Conservation (phyloP, 2,888 invertebrate species). For the Encarsia formosa region DNA sequence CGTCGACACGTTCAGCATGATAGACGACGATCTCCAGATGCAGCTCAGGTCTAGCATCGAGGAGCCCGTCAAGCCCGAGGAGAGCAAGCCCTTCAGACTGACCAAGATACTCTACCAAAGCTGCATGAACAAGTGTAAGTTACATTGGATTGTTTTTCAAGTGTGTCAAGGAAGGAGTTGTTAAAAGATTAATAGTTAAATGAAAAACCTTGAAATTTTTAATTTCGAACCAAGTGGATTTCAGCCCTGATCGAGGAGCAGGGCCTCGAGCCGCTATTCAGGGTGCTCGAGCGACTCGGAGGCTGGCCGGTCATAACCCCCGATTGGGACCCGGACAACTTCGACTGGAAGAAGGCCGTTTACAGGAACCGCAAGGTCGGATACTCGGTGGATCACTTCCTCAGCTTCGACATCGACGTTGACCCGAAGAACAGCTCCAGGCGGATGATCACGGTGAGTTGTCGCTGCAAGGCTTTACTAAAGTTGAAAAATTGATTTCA, state of each 20-base stretch:
- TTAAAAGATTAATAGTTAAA: no score
- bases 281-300: slow-evolving; percentile 69
- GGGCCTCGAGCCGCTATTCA: slow-evolving; percentile 66
- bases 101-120: slow-evolving; percentile 82
- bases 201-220: slow-evolving; percentile 2
- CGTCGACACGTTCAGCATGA: slow-evolving; percentile 71
- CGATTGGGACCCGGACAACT: slow-evolving; percentile 64
- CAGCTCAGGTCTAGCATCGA: slow-evolving; percentile 69
- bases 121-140: slow-evolving; percentile 85
- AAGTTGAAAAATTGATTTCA: background rate
- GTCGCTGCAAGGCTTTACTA: background rate
- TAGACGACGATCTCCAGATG: slow-evolving; percentile 72
- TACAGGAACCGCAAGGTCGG: slow-evolving; percentile 73
- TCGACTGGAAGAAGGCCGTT: slow-evolving; percentile 75
- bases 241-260: slow-evolving; percentile 72
- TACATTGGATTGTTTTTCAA: no score
- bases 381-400: slow-evolving; percentile 80
- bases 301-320: slow-evolving; percentile 84
- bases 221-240: slow-evolving; percentile 27
- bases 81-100: slow-evolving; percentile 68
- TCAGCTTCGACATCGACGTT: slow-evolving; percentile 81
- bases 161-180: no score
- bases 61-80: slow-evolving; percentile 55
- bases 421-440: slow-evolving; percentile 81
- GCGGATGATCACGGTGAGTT: slow-evolving; percentile 76